Evolutionary conservation across 1,140 invertebrate species (phyloP), one percentile per base, ranked within the genome.

Genomic region (Calliphora vicina): DNA sequence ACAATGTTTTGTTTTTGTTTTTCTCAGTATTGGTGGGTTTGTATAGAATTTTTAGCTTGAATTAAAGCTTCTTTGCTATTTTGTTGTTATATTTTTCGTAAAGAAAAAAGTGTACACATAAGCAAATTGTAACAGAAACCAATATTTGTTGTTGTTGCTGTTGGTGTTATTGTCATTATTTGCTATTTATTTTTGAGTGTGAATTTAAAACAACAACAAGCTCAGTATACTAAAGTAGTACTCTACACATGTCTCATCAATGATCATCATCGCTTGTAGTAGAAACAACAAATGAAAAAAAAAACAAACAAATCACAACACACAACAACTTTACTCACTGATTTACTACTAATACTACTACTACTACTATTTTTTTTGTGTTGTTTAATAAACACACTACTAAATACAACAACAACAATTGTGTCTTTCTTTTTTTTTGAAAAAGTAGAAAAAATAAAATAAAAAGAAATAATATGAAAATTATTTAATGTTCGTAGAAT

Each of bases 401-500:
- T 67, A 67, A 67, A n/a, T 20, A 57, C 50, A 61, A 81, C 27
- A 81, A 25, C 80, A 81, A 71, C 45, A 81, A 42, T 27, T 74
- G 35, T 35, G 6, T 35, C 72, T 27, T 26, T 27, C 8, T 27
- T 23, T 35, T 26, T n/a, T 35, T 35, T 35, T 1, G 35, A 25
- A 25, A 43, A 78, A 78, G 13, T 45, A 43, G 2, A 13, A 23
- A 74, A 78, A 78, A 25, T 6, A 78, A 78, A 43, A 78, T n/a
- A 29, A 74, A 27, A 23, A 81, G 27, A 81, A 42, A 61, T 20
- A 81, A 71, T 71, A 29, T 67, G 80, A 81, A 81, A 71, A 67
- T 67, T 57, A 81, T 81, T 81, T 81, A 81, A 81, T 81, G 80
- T 81, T 50, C 27, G 80, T 81, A 81, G 80, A 81, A 81, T 71